Evolutionary conservation across 2,888 invertebrate species (phyloP).

Genomic region (Abrostola tripartita): DNA sequence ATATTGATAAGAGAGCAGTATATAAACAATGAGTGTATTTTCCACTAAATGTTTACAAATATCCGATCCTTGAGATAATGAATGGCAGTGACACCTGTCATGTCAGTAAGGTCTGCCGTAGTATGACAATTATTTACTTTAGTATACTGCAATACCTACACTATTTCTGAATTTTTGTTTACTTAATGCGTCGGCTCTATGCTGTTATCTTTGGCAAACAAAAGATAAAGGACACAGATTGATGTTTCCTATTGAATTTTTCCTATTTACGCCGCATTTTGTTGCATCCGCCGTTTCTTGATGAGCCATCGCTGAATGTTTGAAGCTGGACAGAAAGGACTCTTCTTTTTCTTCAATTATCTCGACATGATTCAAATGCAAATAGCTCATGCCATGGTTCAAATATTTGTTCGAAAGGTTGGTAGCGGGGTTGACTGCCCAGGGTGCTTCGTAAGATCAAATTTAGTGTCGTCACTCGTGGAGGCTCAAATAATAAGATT

Average conservation of each 20-base stretch:
- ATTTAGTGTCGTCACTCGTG: no score
- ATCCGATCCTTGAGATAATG: constrained; percentile 40
- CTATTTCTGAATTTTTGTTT: constrained; percentile 21
- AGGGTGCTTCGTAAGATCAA: no score
- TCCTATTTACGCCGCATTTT: constrained; percentile 18
- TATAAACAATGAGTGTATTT: constrained; percentile 14
- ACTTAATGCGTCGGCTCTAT: constrained; percentile 22
- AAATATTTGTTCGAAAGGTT: no score
- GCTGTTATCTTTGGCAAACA: neutral
- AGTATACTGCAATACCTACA: constrained; percentile 15
- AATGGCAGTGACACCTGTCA: constrained; percentile 48
- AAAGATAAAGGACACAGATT: constrained; percentile 16
- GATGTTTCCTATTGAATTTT: constrained; percentile 37
- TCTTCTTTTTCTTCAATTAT: no score
- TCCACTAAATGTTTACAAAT: constrained; percentile 28
- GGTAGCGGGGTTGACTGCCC: no score
- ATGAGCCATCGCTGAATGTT: no score
- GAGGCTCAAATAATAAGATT: no score
- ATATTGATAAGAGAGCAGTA: no score
- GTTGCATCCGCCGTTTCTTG: constrained; percentile 33
- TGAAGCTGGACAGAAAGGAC: no score
- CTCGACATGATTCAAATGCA: no score
- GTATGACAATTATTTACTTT: constrained; percentile 30
- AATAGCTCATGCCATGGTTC: no score
- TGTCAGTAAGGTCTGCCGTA: constrained; percentile 44